phyloP scores from a whole-genome alignment of 2,888 invertebrate species.

The Heliconius ismenius region DNA sequence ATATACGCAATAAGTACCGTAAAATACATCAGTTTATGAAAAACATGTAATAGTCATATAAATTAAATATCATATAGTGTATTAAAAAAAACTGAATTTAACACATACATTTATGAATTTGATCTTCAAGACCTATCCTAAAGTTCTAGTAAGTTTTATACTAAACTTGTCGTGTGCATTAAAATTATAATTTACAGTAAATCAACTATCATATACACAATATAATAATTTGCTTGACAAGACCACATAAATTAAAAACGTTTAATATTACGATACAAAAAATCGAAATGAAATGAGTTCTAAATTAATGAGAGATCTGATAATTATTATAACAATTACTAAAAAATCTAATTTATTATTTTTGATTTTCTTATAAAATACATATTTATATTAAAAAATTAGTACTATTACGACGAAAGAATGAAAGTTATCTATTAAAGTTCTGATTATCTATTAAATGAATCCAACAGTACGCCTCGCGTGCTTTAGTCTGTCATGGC shows the following conservation, averaged over 20 bases:
- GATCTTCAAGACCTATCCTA: no score
- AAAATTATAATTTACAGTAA: conserved; percentile 22
- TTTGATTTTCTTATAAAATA: conserved; percentile 11
- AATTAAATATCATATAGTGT: no score
- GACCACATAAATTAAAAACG: conserved; percentile 13
- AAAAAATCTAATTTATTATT: conserved; percentile 26
- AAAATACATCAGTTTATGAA: no score
- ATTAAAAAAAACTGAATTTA: no score
- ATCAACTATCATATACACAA: conserved; percentile 1
- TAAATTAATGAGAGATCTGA: conserved; percentile 54
- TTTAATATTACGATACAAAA: conserved; percentile 24
- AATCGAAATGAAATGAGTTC: conserved; percentile 50
- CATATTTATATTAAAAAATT: conserved; percentile 19
- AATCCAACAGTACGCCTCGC: conserved; percentile 11
- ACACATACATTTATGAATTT: no score
- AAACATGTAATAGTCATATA: no score
- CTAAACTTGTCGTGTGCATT: neutral
- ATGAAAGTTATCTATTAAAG: conserved; percentile 1
- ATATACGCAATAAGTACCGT: no score
- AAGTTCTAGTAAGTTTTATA: neutral
- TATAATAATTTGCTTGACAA: conserved; percentile 24
- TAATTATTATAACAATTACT: conserved; percentile 38
- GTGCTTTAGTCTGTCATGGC: conserved; percentile 29
- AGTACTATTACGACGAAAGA: neutral
- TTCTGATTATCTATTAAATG: conserved; percentile 2